Conservation (phyloP, 2,888 invertebrate genomes). For the Pandemis cinnamomeana region DNA sequence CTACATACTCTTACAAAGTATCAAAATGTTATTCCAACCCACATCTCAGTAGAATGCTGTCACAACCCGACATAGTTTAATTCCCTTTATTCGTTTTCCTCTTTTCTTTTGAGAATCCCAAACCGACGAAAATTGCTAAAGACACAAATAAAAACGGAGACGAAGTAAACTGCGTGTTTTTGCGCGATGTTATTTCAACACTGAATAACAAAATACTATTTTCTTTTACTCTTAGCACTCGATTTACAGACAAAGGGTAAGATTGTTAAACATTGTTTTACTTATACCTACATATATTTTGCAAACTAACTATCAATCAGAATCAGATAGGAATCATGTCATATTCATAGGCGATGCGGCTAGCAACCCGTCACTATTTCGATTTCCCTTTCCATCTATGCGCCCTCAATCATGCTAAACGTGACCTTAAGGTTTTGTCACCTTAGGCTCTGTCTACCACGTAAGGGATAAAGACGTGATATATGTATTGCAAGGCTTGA, state of each 20-base stretch:
- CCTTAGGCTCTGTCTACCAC: too few species aligned
- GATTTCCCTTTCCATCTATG: too few species aligned
- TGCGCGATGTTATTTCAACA: conserved; percentile 20
- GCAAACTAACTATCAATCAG: too few species aligned
- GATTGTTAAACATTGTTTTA: too few species aligned
- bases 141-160: conserved; percentile 28
- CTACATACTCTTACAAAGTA: neutral
- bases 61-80: neutral
- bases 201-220: neutral
- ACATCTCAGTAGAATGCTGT: neutral
- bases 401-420: too few species aligned
- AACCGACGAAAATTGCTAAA: conserved; percentile 23
- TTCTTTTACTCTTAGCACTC: neutral
- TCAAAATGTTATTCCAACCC: neutral
- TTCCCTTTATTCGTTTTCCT: conserved; percentile 5
- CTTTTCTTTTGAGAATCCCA: neutral
- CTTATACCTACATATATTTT: too few species aligned
- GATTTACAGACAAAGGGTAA: neutral
- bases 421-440: too few species aligned
- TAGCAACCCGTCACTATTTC: too few species aligned
- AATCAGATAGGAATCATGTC: too few species aligned
- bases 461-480: too few species aligned
- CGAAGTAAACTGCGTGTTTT: conserved; percentile 22
- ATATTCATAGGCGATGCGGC: too few species aligned
- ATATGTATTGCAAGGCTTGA: too few species aligned